Conservation (phyloP, 2,797 vertebrate genomes). For the Centropyge bicolor region DNA sequence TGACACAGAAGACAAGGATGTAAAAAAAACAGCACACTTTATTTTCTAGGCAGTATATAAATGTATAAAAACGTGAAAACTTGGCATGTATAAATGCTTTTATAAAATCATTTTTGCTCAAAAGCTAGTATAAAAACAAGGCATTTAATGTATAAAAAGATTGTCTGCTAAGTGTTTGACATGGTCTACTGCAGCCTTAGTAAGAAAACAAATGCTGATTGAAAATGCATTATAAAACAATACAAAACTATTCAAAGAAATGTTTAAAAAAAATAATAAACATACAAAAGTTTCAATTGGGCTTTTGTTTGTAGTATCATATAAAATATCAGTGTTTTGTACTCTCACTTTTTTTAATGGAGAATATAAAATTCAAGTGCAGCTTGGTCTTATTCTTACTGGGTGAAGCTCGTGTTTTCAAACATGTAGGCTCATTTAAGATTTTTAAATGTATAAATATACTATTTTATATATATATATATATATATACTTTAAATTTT, state of each 20-base stretch:
- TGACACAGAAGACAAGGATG: constrained; percentile 82
- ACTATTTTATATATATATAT: constrained; percentile 20
- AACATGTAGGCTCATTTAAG: constrained; percentile 46
- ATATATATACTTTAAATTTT: constrained; percentile 39
- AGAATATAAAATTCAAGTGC: constrained; percentile 88
- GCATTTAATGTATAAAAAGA: constrained; percentile 84
- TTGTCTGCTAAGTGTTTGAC: constrained; percentile 83
- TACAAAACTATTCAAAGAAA: constrained; percentile 76
- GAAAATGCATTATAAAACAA: constrained; percentile 74
- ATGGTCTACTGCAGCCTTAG: constrained; percentile 79
- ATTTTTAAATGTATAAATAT: constrained; percentile 53
- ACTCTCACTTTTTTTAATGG: constrained; percentile 78
- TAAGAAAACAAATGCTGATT: constrained; percentile 78
- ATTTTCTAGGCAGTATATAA: constrained; percentile 96
- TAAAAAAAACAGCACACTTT: constrained; percentile 91
- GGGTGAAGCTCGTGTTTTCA: constrained; percentile 69
- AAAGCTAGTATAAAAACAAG: constrained; percentile 88
- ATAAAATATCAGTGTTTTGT: constrained; percentile 82
- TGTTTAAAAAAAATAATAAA: constrained; percentile 48
- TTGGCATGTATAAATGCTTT: constrained; percentile 81
- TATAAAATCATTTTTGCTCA: constrained; percentile 86
- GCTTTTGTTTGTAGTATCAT: constrained; percentile 73
- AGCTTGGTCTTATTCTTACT: constrained; percentile 81
- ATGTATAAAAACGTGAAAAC: constrained; percentile 85
- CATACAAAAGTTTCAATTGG: constrained; percentile 80